Evolutionary conservation across 2,888 invertebrate species (phyloP), one percentile per base, ranked within the genome.

Genomic region (Spilosoma lubricipeda): DNA sequence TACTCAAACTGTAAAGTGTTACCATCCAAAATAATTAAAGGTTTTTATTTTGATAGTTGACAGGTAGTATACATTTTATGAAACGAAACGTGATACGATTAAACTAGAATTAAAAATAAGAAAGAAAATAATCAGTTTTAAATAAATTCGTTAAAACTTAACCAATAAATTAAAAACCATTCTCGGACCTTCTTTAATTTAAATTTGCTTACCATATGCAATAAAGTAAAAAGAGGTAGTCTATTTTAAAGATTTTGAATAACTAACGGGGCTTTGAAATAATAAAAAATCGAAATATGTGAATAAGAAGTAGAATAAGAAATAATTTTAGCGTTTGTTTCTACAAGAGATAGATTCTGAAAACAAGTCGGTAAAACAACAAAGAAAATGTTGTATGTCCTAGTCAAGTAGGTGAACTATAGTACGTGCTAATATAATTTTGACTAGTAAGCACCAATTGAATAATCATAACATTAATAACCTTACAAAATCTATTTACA

Each of bases 371-470:
- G 59, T 63, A 63, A 52, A 52, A 36, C 52, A 73, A 66, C 59
- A 56, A 79, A 74, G 72, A 39, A 70, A 76, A 77, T 71, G 73
- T 76, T 85, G 81, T 80, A 82, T 81, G 79, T 78, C 76, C 70
- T 64, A 80, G 77, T 80, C 77, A 75, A 76, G 79, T 82, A 86
- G 84, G 77, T 15, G 85, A 84, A 86, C 83, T 85, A 84, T 83
- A 85, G 83, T 89, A 89, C 88, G 93, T 94, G 95, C 94, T 94
- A 94, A 92, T 93, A 92, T 93, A 95, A 95, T 95, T 95, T 95
- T 95, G 95, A 95, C 95, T 95, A 95, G 95, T 93, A 95, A 95
- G 95, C 95, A 95, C 95, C 95, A 95, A 95, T 95, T 93, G 90
- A 93, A 94, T 94, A 94, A 93, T 88, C 90, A 87, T 86, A 85